These are phyloP conservation scores for Odontamblyopus rebecca DNA, from an alignment of 2,797 vertebrate genomes.

Conservation along the genomic window DNA sequence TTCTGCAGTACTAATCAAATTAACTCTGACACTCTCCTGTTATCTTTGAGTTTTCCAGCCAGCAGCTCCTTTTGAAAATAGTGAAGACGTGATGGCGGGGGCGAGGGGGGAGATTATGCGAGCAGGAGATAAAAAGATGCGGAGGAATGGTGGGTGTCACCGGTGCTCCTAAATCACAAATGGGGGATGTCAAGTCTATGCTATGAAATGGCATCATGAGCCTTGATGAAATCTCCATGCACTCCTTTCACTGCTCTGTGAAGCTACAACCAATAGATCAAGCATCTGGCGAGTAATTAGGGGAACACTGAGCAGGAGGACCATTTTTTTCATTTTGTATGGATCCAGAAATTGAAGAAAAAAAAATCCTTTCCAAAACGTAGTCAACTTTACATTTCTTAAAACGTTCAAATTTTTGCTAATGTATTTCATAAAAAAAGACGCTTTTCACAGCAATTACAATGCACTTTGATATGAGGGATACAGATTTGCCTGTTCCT, in stretches of 20 bases:
- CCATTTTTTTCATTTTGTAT: conserved; percentile 24
- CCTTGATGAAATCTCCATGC: conserved; percentile 52
- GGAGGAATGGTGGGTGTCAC: conserved; percentile 45
- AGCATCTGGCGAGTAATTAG: conserved; percentile 51
- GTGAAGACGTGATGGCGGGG: conserved; percentile 60
- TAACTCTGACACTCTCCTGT: conserved; percentile 57
- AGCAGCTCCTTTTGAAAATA: conserved; percentile 64
- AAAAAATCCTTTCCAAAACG: conserved; percentile 34
- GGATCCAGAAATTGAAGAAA: conserved; percentile 36
- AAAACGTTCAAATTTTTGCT: conserved; percentile 48
- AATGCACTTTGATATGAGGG: conserved; percentile 46
- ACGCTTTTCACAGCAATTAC: conserved; percentile 58
- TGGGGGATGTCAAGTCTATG: conserved; percentile 61
- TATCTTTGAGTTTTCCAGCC: conserved; percentile 58
- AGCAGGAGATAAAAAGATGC: conserved; percentile 43
- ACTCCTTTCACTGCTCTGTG: conserved; percentile 40
- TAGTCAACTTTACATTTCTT: conserved; percentile 44
- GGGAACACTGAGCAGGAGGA: conserved; percentile 30
- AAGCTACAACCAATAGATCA: conserved; percentile 30
- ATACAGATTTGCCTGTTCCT: conserved; percentile 54
- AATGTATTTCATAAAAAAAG: conserved; percentile 57
- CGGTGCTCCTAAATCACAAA: conserved; percentile 66
- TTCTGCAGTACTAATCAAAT: conserved; percentile 68
- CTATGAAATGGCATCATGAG: conserved; percentile 52
- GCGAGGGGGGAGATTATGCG: conserved; percentile 51